A percentile compares a stretch with the other conserved stretches of the same genome.
Conservation (phyloP, 2,888 invertebrate species). For the Dryocosmus kuriphilus region DNA sequence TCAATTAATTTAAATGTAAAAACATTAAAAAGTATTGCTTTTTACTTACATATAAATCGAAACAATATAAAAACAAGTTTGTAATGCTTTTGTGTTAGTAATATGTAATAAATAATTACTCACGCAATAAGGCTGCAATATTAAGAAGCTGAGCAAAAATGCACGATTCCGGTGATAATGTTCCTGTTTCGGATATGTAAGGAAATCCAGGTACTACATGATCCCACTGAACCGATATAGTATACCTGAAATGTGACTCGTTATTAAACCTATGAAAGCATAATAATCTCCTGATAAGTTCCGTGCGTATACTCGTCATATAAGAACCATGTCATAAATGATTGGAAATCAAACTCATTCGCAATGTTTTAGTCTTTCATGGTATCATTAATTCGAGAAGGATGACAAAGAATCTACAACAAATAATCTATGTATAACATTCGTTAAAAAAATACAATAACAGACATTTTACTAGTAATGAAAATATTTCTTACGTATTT, state of each 20-base stretch:
- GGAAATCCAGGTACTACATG: slow-evolving; percentile 80
- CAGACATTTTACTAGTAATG: too few species aligned
- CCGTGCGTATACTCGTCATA: slow-evolving; percentile 18
- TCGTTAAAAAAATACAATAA: too few species aligned
- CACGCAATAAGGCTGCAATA: slow-evolving; percentile 79
- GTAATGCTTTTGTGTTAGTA: not conserved
- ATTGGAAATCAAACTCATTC: not conserved
- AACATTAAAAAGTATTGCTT: not conserved
- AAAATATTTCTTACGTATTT: too few species aligned
- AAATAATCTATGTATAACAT: not conserved
- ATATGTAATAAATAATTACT: slow-evolving; percentile 59
- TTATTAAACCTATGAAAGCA: slow-evolving; percentile 65
- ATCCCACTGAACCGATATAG: slow-evolving; percentile 77
- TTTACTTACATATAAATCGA: not conserved
- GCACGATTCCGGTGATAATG: slow-evolving; percentile 82
- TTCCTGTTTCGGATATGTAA: slow-evolving; percentile 82
- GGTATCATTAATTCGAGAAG: not conserved
- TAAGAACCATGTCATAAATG: not conserved
- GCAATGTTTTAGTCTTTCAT: not conserved
- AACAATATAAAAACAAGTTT: not conserved
- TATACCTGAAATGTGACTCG: slow-evolving; percentile 74
- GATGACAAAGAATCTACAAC: not conserved
- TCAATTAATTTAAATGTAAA: not conserved
- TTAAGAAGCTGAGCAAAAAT: slow-evolving; percentile 82
- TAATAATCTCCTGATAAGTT: slow-evolving; percentile 49